These are phyloP conservation scores for Megaceryle maxima DNA, from an alignment of 2,113 vertebrate species.

Conservation along the genomic window DNA sequence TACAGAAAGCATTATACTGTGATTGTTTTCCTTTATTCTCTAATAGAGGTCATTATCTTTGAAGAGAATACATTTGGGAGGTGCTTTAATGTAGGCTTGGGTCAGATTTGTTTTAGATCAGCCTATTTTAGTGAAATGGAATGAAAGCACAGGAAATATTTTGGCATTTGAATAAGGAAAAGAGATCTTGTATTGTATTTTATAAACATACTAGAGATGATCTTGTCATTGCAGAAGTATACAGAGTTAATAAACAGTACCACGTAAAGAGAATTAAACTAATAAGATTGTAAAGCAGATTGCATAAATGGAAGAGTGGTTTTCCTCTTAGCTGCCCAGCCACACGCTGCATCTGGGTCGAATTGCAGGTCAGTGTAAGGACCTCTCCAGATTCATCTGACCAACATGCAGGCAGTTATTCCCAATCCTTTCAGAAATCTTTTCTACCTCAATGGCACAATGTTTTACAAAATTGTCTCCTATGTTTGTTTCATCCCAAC, in stretches of 20 bases:
- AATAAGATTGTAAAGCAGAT: conserved; percentile 1
- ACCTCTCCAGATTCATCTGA: neutral
- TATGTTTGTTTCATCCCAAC: neutral
- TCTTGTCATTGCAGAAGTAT: conserved; percentile 11
- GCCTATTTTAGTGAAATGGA: conserved; percentile 7
- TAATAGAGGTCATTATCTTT: conserved; percentile 20
- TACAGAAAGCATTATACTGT: conserved; percentile 6
- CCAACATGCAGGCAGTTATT: neutral
- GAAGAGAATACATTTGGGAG: conserved; percentile 30
- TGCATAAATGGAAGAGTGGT: neutral
- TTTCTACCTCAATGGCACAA: neutral
- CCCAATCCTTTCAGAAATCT: neutral
- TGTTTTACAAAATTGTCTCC: neutral
- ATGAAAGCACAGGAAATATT: conserved; percentile 25
- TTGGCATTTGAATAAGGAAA: conserved; percentile 30
- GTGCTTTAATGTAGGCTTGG: neutral
- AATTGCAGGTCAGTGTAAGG: neutral
- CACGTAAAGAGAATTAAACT: neutral
- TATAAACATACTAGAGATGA: neutral
- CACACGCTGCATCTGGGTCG: neutral
- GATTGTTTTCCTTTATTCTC: neutral
- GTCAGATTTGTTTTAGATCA: conserved; percentile 39
- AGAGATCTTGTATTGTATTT: neutral
- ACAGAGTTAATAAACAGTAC: neutral
- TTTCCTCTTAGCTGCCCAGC: neutral